Evolutionary conservation across 2,888 invertebrate species (phyloP).

Genomic region (Sphaerophoria taeniata): DNA sequence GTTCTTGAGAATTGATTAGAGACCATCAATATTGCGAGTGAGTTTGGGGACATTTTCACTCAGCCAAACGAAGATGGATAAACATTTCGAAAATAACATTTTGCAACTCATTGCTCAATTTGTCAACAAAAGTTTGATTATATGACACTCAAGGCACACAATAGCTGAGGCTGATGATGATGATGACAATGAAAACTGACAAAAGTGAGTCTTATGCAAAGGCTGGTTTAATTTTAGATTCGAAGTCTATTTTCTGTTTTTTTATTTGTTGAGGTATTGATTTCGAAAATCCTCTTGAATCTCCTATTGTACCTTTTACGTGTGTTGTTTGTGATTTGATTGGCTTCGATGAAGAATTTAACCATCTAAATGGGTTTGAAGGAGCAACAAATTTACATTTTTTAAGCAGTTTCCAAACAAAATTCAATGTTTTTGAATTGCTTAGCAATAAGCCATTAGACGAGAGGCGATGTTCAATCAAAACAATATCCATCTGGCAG

Average conservation of each 20-base stretch:
- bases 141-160: constrained; percentile 13
- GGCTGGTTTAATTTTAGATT: constrained; percentile 24
- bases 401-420: neutral
- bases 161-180: neutral
- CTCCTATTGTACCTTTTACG: neutral
- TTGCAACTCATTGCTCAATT: constrained; percentile 44
- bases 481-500: neutral
- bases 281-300: neutral
- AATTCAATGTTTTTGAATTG: constrained; percentile 22
- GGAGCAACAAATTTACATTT: neutral
- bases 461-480: constrained; percentile 16
- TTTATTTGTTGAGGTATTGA: neutral
- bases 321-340: neutral
- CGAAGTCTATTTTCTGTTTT: neutral
- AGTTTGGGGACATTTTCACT: neutral
- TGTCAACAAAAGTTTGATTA: constrained; percentile 11
- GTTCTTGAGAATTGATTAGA: constrained; percentile 12
- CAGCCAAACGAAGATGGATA: neutral
- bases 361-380: constrained; percentile 19
- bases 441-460: constrained; percentile 44
- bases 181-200: neutral
- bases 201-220: neutral
- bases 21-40: neutral
- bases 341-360: neutral
- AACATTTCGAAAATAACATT: constrained; percentile 24